Percentiles rank a stretch among this genome's conserved stretches.
Evolutionary conservation across 2,888 invertebrate species (phyloP).

Genomic region (Protophormia terraenovae): DNA sequence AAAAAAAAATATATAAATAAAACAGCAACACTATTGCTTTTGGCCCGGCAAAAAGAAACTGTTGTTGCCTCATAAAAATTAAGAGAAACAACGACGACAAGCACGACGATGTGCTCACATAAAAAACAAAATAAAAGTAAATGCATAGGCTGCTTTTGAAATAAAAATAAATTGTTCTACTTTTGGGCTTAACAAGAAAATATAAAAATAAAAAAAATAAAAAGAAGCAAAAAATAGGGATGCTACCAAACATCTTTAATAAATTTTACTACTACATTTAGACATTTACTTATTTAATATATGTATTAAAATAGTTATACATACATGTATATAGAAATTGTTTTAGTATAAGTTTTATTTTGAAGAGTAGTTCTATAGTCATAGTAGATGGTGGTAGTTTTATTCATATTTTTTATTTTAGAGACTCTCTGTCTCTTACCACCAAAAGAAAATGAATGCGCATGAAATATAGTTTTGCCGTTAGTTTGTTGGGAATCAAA

Average conservation of each 20-base stretch:
- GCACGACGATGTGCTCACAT: background rate
- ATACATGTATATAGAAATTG: slow-evolving; percentile 3
- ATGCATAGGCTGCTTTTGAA: slow-evolving; percentile 27
- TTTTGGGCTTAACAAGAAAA: slow-evolving; percentile 47
- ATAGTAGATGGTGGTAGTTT: slow-evolving; percentile 37
- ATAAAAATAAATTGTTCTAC: slow-evolving; percentile 43
- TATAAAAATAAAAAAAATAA: slow-evolving; percentile 14
- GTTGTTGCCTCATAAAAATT: slow-evolving; percentile 49
- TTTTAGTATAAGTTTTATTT: slow-evolving; percentile 39
- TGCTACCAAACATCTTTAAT: slow-evolving; percentile 22
- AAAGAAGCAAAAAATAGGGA: slow-evolving; percentile 37
- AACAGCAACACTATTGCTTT: slow-evolving; percentile 18
- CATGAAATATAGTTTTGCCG: slow-evolving; percentile 54
- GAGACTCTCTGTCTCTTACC: slow-evolving; percentile 53
- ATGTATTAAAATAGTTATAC: slow-evolving; percentile 4
- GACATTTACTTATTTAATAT: background rate
- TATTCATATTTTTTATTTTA: background rate
- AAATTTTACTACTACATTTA: background rate
- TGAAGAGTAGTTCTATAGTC: background rate
- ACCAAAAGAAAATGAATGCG: slow-evolving; percentile 43
- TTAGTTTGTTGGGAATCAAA: background rate
- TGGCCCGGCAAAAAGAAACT: background rate
- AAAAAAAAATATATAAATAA: background rate
- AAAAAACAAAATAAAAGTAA: slow-evolving; percentile 9
- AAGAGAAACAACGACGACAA: slow-evolving; percentile 30